Conservation (phyloP, 2,797 vertebrate genomes). For the Eremophila alpestris region DNA sequence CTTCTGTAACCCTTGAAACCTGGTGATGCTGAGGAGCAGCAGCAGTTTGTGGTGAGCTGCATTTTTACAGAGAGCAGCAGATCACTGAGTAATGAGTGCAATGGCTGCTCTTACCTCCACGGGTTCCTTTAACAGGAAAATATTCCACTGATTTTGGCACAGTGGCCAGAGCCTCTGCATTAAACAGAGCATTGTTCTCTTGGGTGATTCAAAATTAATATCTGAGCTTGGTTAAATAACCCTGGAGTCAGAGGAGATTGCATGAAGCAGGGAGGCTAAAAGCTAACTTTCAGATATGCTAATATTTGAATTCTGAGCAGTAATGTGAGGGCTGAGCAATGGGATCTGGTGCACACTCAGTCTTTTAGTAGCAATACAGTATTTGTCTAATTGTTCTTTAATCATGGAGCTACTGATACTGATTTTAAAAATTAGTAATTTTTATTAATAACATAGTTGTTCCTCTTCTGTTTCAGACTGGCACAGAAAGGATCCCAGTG, state of each 20-base stretch:
- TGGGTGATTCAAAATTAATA: slow-evolving; percentile 19
- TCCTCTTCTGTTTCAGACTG: slow-evolving; percentile 81
- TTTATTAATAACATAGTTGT: neutral
- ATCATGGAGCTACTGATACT: neutral
- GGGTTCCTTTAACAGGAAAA: neutral
- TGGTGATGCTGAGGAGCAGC: neutral
- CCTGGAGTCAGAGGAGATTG: neutral
- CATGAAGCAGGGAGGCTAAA: neutral
- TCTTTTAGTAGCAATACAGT: neutral
- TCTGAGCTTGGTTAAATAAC: slow-evolving; percentile 23
- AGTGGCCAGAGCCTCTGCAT: neutral
- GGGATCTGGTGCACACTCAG: neutral
- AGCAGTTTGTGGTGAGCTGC: neutral
- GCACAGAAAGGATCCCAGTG: slow-evolving; percentile 83
- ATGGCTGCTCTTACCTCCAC: neutral
- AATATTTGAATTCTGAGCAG: neutral
- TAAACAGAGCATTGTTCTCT: neutral
- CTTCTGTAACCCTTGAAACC: neutral
- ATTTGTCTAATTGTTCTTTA: neutral
- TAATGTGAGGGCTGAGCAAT: neutral
- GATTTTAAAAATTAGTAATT: neutral
- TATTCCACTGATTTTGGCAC: neutral
- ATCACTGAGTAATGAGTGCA: neutral
- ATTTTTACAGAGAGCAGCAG: neutral
- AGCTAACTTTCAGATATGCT: neutral